Conservation (phyloP, 2,888 invertebrate genomes). For the Cryptophagus acutangulus region DNA sequence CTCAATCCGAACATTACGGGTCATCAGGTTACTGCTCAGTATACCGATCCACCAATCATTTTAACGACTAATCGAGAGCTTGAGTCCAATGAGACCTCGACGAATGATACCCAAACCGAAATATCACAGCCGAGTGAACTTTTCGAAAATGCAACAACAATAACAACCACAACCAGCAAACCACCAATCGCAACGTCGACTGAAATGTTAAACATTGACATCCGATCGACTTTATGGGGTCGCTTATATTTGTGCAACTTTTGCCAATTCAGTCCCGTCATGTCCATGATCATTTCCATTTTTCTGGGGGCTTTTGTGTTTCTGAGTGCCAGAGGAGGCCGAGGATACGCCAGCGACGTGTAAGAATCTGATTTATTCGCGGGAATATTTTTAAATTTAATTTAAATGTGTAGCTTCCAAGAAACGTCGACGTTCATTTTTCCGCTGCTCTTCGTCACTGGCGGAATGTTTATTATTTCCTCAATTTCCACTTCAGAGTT, state of each 20-base stretch:
- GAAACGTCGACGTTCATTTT: constrained; percentile 35
- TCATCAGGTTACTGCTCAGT: too few species aligned
- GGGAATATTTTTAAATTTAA: not conserved
- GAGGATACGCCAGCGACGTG: constrained; percentile 26
- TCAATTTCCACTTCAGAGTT: constrained; percentile 16
- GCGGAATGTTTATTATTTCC: constrained; percentile 23
- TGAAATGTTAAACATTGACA: not conserved
- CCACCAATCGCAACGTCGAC: constrained; percentile 8
- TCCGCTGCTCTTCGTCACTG: constrained; percentile 27
- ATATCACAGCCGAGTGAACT: too few species aligned
- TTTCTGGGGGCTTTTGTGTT: constrained; percentile 31
- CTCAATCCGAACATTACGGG: too few species aligned
- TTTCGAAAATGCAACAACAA: too few species aligned
- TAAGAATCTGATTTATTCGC: constrained; percentile 22
- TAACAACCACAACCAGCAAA: too few species aligned
- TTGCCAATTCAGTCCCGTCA: constrained; percentile 30
- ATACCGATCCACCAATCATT: too few species aligned
- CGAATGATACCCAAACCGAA: too few species aligned
- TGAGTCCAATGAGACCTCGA: too few species aligned
- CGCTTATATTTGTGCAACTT: constrained; percentile 27
- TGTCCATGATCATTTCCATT: constrained; percentile 31
- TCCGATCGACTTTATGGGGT: not conserved
- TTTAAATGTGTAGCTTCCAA: not conserved
- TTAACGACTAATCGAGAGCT: too few species aligned
- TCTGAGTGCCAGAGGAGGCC: constrained; percentile 34